These are phyloP conservation scores for Drosophila orena DNA, from an alignment of 1,140 invertebrate genomes.

Conservation along the genomic window DNA sequence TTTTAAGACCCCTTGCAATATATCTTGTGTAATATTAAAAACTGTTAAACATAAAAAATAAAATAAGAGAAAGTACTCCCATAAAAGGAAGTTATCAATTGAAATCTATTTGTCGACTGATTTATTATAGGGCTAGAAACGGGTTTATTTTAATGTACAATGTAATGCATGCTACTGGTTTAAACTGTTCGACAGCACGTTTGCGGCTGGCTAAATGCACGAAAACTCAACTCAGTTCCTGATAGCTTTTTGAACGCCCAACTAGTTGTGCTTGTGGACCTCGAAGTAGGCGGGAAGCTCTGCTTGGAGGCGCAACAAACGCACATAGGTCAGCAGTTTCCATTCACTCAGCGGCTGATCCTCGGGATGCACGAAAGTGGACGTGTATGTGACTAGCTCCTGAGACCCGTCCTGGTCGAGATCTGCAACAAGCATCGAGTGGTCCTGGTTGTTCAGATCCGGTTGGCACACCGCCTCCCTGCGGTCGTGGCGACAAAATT, in stretches of 20 bases:
- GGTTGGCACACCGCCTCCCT: constrained; percentile 89
- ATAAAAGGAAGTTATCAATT: no score
- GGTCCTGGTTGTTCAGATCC: constrained; percentile 88
- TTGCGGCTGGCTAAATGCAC: constrained; percentile 58
- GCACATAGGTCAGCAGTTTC: constrained; percentile 87
- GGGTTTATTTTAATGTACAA: constrained; percentile 67
- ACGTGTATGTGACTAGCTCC: constrained; percentile 91
- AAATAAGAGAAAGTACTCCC: background rate
- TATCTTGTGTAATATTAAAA: background rate
- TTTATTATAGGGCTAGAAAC: constrained; percentile 64
- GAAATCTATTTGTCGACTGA: constrained; percentile 9
- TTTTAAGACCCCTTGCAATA: background rate
- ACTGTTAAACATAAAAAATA: background rate
- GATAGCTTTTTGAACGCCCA: background rate
- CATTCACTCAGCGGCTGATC: constrained; percentile 85
- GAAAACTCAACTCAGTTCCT: constrained; percentile 3
- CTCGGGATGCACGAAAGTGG: constrained; percentile 87
- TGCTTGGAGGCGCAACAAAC: constrained; percentile 88
- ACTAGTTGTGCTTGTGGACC: constrained; percentile 66
- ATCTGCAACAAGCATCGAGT: constrained; percentile 89
- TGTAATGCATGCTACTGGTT: constrained; percentile 63
- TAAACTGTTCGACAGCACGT: constrained; percentile 46
- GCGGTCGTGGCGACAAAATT: constrained; percentile 87
- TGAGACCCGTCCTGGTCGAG: constrained; percentile 90
- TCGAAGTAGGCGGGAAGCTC: constrained; percentile 89